These are phyloP conservation scores for Rhinoptilus africanus DNA, from an alignment of 2,113 vertebrate species.

Conservation along the genomic window DNA sequence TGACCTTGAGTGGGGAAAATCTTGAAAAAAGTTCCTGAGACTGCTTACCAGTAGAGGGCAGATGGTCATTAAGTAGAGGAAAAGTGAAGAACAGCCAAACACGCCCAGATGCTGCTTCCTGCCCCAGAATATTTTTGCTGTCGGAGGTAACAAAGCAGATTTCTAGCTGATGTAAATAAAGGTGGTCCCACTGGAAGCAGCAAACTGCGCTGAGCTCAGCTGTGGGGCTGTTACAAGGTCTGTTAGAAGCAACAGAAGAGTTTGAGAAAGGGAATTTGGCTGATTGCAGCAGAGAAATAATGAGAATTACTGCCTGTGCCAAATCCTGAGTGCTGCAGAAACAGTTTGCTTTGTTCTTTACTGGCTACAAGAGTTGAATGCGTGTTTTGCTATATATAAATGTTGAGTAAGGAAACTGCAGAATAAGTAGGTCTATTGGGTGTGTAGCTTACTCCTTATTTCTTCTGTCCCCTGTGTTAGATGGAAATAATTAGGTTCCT, in stretches of 20 bases:
- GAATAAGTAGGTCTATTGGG: neutral
- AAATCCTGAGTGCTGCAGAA: neutral
- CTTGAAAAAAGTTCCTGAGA: accelerated
- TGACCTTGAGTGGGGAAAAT: no score
- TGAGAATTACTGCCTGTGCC: neutral
- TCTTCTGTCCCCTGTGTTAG: neutral
- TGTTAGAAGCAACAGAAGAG: neutral
- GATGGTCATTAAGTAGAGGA: neutral
- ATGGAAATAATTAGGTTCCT: neutral
- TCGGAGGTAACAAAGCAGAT: neutral
- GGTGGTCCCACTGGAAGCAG: neutral
- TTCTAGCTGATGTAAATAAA: neutral
- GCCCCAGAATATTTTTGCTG: neutral
- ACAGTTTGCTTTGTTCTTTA: neutral
- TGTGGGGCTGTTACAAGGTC: neutral
- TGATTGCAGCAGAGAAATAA: neutral
- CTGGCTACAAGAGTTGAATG: neutral
- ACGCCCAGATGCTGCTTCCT: neutral
- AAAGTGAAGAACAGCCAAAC: neutral
- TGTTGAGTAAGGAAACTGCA: neutral
- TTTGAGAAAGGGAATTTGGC: neutral
- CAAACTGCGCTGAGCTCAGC: neutral
- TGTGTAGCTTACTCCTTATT: neutral
- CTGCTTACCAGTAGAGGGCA: slow-evolving; percentile 2
- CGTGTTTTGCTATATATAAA: neutral